Percentiles rank a stretch among this genome's conserved stretches.
Evolutionary conservation across 2,888 invertebrate species (phyloP).

Genomic region (Ferrisia virgata): DNA sequence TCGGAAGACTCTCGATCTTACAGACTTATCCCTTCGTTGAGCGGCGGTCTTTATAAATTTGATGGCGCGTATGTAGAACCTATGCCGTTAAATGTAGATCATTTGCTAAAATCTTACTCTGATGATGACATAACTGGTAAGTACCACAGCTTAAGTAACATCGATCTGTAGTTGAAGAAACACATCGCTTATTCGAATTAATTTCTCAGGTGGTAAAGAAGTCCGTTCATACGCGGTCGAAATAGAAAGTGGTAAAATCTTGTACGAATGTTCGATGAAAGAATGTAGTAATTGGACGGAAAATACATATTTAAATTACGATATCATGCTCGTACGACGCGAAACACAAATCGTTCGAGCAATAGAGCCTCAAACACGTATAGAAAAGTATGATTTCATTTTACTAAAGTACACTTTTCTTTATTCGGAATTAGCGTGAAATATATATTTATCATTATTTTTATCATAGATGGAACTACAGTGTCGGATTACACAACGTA

Average conservation of each 20-base stretch:
- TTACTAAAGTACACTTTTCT: neutral
- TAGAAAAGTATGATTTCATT: conserved; percentile 65
- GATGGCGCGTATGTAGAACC: conserved; percentile 85
- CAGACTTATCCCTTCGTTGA: conserved; percentile 86
- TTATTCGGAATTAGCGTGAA: neutral
- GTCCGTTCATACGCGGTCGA: conserved; percentile 83
- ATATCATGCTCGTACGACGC: conserved; percentile 73
- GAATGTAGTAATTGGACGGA: conserved; percentile 69
- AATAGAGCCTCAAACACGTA: conserved; percentile 78
- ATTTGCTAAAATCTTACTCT: conserved; percentile 79
- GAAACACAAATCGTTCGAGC: conserved; percentile 86
- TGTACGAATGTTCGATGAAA: conserved; percentile 74
- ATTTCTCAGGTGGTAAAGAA: conserved; percentile 71
- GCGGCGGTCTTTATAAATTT: conserved; percentile 86
- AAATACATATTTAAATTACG: conserved; percentile 54
- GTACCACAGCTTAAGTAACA: conserved; percentile 49
- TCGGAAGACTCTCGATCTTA: conserved; percentile 81
- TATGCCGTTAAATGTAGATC: conserved; percentile 77
- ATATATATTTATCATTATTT: neutral
- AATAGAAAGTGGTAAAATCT: conserved; percentile 64
- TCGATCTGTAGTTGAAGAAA: neutral
- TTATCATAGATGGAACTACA: conserved; percentile 81
- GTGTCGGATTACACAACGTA: conserved; percentile 84
- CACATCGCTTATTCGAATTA: neutral
- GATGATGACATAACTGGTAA: conserved; percentile 79